These are phyloP conservation scores for Drosophila arawakana DNA, from an alignment of 1,140 invertebrate species.

Conservation along the genomic window DNA sequence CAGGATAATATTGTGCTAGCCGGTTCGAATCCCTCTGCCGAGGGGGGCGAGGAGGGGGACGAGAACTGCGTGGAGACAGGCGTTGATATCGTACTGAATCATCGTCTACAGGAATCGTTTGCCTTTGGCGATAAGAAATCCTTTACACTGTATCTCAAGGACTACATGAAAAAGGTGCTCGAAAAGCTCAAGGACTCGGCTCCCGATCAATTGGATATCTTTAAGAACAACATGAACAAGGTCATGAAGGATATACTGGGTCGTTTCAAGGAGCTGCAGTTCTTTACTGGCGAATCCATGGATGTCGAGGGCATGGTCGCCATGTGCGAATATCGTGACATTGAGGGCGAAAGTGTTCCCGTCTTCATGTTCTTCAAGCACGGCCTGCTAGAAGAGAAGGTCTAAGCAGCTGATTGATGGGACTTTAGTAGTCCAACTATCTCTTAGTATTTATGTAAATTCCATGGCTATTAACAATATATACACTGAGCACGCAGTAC, in stretches of 20 bases:
- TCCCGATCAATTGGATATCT: slow-evolving; percentile 94
- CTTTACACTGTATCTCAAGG: slow-evolving; percentile 96
- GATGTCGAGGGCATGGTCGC: slow-evolving; percentile 96
- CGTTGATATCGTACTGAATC: slow-evolving; percentile 97
- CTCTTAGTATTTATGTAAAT: too few species aligned
- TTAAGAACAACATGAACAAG: slow-evolving; percentile 97
- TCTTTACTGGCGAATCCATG: slow-evolving; percentile 98
- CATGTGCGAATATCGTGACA: slow-evolving; percentile 96
- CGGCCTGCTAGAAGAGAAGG: slow-evolving; percentile 97
- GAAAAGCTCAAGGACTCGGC: slow-evolving; percentile 91
- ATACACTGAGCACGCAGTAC: too few species aligned
- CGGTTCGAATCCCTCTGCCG: slow-evolving; percentile 96
- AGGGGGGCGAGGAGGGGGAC: slow-evolving; percentile 94
- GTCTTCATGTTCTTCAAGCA: slow-evolving; percentile 98
- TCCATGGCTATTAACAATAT: too few species aligned
- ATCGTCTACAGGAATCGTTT: slow-evolving; percentile 94
- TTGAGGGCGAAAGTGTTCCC: slow-evolving; percentile 92
- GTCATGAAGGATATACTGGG: slow-evolving; percentile 96
- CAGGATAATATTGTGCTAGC: slow-evolving; percentile 92
- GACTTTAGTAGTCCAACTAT: too few species aligned
- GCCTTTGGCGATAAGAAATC: slow-evolving; percentile 95
- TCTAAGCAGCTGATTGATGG: neutral
- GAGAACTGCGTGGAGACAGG: slow-evolving; percentile 91
- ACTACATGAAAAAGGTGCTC: slow-evolving; percentile 98
- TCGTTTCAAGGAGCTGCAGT: slow-evolving; percentile 96